Evolutionary conservation across 2,888 invertebrate species (phyloP).

Genomic region (Ophion ventricosus): DNA sequence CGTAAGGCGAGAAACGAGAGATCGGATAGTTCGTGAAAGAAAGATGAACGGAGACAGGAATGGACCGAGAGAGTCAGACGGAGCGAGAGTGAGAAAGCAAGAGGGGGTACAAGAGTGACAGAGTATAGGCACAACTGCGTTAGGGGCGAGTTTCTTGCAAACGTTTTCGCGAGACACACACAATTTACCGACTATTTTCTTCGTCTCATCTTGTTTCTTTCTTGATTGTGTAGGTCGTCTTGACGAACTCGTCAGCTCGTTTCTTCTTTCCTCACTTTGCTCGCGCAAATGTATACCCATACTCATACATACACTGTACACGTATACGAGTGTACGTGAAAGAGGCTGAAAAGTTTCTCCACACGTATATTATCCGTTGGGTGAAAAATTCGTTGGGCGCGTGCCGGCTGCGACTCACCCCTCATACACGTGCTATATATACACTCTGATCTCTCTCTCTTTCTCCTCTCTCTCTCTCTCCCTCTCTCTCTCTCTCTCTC

Average conservation of each 20-base stretch:
- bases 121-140: slow-evolving; percentile 18
- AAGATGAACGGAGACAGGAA: background rate
- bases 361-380: slow-evolving; percentile 72
- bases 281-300: background rate
- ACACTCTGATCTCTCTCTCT: slow-evolving; percentile 36
- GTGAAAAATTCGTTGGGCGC: slow-evolving; percentile 80
- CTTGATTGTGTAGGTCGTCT: slow-evolving; percentile 28
- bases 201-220: slow-evolving; percentile 48
- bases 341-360: slow-evolving; percentile 66
- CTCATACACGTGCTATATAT: slow-evolving; percentile 62
- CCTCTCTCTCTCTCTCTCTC: slow-evolving; percentile 3
- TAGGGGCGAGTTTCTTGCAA: slow-evolving; percentile 42
- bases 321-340: slow-evolving; percentile 30
- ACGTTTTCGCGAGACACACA: slow-evolving; percentile 43
- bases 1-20: slow-evolving; percentile 42
- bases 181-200: slow-evolving; percentile 39
- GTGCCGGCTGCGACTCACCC: slow-evolving; percentile 79
- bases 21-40: background rate
- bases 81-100: background rate
- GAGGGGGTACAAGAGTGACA: slow-evolving; percentile 9
- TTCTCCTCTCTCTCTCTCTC: slow-evolving; percentile 54
- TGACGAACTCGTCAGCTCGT: slow-evolving; percentile 55
- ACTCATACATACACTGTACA: background rate
- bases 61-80: no score
- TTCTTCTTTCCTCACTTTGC: slow-evolving; percentile 49